Evolutionary conservation across 2,113 vertebrate genomes (phyloP), one percentile per base, ranked within the genome.

Genomic region (Camelus bactrianus): DNA sequence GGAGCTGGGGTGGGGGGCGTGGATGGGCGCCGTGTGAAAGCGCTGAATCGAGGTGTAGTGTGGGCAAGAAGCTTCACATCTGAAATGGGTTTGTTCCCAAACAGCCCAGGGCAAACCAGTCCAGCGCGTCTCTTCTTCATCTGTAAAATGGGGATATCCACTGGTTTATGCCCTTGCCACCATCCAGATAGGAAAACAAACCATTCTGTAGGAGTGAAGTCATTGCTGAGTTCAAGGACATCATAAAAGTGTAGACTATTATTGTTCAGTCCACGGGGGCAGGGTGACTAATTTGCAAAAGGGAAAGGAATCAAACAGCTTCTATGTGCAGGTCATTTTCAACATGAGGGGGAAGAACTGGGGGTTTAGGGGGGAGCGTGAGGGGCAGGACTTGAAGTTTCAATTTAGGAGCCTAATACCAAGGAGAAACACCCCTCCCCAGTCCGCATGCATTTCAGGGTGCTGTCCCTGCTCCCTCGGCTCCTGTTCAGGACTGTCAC

Each of bases 281-380:
- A 42, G 94, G 87, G 84, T 50, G 93, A 50, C 83, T 97, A 52
- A 86, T 94, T 95, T 93, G 90, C 91, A 83, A 48, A 91, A 60
- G 90, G 87, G 84, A 87, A 72, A 62, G 81, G 92, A 60, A 75
- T 83, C 96, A 56, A 35, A 50, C 30, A 75, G 75, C 69, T 62
- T 16, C 46, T 72, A 5, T 52, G 17, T 14, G 5, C 12, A 52
- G 80, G 90, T 84, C 50, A 14, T 87, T 93, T 95, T 87, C 76
- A 82, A 69, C 30, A 54, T n/a, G 9, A 62, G 72, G 69, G 54
- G 56, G 56, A 54, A 50, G 80, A 88, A 24, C 67, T 32, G 89
- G 79, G 83, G 82, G 86, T 24, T 32, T 52, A 20, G 54, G 15
- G 52, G 46, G 30, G 22, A 17, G 46, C 8, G 17, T 13, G 28